Percentiles rank a stretch among this genome's conserved stretches.
Conservation (phyloP, 2,113 vertebrate species). For the Gila orcuttii region DNA sequence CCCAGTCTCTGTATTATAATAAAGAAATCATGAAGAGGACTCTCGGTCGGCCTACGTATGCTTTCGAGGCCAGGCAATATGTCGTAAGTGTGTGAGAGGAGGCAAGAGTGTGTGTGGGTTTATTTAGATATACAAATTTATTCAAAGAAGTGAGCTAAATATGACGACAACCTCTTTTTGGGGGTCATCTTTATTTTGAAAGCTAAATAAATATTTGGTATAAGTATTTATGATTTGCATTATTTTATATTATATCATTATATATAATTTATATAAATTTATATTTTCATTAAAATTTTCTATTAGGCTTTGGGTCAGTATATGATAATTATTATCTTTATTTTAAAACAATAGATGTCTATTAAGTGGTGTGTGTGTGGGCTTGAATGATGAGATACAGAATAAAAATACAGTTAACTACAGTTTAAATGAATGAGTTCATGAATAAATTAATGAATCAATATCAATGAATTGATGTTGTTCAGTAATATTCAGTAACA, state of each 20-base stretch:
- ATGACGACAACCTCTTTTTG: background rate
- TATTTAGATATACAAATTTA: background rate
- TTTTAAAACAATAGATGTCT: background rate
- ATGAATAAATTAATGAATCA: too few relatives aligned
- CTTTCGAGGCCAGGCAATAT: constrained; percentile 95
- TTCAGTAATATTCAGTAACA: background rate
- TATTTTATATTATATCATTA: background rate
- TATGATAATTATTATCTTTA: background rate
- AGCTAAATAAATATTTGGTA: background rate
- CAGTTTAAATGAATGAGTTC: background rate
- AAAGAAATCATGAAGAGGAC: constrained; percentile 99
- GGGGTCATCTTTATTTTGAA: background rate
- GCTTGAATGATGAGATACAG: background rate
- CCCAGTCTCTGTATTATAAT: constrained; percentile 90
- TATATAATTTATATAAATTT: too few relatives aligned
- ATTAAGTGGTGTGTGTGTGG: background rate
- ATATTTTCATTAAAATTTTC: background rate
- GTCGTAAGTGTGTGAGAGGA: constrained; percentile 86
- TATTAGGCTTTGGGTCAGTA: background rate
- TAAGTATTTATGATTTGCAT: background rate
- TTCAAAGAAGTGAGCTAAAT: background rate
- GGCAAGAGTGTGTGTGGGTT: constrained; percentile 33
- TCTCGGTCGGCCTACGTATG: constrained; percentile 92
- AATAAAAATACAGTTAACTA: background rate
- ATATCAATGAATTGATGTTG: background rate